A percentile compares a stretch with the other conserved stretches of the same genome.
These are phyloP conservation scores for Pecten maximus DNA, from an alignment of 2,888 invertebrate species.

Conservation along the genomic window DNA sequence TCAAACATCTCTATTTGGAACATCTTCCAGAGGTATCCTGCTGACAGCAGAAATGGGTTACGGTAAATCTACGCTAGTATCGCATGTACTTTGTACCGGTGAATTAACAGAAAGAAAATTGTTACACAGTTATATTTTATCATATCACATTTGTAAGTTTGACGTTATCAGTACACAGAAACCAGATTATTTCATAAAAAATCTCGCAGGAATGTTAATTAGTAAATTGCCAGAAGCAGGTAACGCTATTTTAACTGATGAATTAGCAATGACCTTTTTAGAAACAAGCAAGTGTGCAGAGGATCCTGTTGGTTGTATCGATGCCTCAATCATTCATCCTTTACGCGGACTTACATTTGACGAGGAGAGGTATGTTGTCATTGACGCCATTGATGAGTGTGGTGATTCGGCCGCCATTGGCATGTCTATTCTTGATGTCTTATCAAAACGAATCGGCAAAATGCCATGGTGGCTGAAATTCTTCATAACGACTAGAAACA, in stretches of 20 bases:
- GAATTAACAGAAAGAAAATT: not conserved
- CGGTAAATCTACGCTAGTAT: conserved; percentile 38
- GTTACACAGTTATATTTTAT: not conserved
- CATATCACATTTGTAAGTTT: conserved; percentile 40
- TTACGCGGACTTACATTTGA: not conserved
- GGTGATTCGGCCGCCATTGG: not conserved
- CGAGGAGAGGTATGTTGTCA: not conserved
- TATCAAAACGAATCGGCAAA: conserved; percentile 14
- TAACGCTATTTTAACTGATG: conserved; percentile 36
- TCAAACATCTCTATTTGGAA: not conserved
- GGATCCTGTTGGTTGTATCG: conserved; percentile 43
- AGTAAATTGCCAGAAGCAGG: conserved; percentile 36
- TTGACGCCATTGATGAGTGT: conserved; percentile 50
- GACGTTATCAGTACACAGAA: conserved; percentile 34
- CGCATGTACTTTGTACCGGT: conserved; percentile 15
- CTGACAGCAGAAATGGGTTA: conserved; percentile 39
- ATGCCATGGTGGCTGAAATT: conserved; percentile 40
- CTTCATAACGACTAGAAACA: conserved; percentile 41
- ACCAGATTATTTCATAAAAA: conserved; percentile 40
- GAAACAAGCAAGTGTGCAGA: not conserved
- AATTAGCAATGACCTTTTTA: not conserved
- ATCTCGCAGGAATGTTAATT: conserved; percentile 14
- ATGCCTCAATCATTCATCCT: conserved; percentile 32
- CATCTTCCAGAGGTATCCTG: conserved; percentile 36
- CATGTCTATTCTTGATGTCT: conserved; percentile 3